These are phyloP conservation scores for Tenthredo mesomela DNA, from an alignment of 2,888 invertebrate genomes.

Conservation along the genomic window DNA sequence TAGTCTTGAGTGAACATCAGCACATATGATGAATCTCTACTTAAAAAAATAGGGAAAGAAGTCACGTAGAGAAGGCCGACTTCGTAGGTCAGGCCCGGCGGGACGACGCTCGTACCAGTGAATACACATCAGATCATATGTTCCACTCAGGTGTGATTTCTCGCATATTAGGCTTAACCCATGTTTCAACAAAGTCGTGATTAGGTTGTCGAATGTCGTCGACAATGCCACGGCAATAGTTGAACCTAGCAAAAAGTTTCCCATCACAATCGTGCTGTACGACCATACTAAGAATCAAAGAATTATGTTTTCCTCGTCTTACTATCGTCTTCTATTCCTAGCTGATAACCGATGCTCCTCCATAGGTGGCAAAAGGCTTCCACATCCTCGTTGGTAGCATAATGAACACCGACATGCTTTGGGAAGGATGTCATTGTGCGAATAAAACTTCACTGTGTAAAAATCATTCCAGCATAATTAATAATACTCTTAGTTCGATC, in stretches of 20 bases:
- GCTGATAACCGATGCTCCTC: conserved; percentile 67
- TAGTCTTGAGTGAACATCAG: not conserved
- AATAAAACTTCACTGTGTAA: conserved; percentile 80
- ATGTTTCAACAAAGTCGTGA: conserved; percentile 59
- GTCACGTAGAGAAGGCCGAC: conserved; percentile 66
- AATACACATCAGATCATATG: conserved; percentile 34
- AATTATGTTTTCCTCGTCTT: not conserved
- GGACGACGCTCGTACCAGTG: conserved; percentile 60
- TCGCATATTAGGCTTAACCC: conserved; percentile 63
- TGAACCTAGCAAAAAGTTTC: too few relatives aligned
- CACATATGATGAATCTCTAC: not conserved
- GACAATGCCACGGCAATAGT: too few relatives aligned
- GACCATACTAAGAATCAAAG: too few relatives aligned
- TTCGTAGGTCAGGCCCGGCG: conserved; percentile 63
- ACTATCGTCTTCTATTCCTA: not conserved
- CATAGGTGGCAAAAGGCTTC: conserved; percentile 69
- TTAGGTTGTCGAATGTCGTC: conserved; percentile 62
- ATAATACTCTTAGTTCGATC: conserved; percentile 71
- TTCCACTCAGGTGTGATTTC: conserved; percentile 55
- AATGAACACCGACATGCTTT: conserved; percentile 58
- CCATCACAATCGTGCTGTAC: too few relatives aligned
- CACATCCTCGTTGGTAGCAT: conserved; percentile 76
- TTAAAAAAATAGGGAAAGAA: too few relatives aligned
- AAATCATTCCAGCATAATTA: conserved; percentile 80
- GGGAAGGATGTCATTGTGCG: conserved; percentile 72